Evolutionary conservation across 2,797 vertebrate species (phyloP).

Genomic region (Urosaurus nigricauda): DNA sequence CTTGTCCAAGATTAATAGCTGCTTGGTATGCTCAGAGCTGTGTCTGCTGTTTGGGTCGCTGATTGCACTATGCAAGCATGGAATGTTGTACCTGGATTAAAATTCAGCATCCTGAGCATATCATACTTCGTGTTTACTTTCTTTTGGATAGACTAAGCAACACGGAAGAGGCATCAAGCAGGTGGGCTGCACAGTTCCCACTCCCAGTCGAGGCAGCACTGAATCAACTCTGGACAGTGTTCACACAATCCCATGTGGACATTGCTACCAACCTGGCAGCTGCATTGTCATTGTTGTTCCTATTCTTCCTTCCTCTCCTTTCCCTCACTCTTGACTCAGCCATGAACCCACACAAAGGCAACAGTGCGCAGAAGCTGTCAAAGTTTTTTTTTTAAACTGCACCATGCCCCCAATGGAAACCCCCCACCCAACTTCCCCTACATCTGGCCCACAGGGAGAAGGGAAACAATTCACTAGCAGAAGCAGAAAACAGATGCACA

Average conservation of each 20-base stretch:
- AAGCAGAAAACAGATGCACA: no score
- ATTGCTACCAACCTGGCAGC: not conserved
- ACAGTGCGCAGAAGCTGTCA: no score
- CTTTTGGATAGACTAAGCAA: not conserved
- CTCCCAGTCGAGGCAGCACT: not conserved
- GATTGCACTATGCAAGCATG: not conserved
- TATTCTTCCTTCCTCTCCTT: no score
- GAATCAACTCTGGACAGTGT: not conserved
- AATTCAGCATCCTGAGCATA: conserved; percentile 6
- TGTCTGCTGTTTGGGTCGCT: not conserved
- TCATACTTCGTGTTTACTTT: not conserved
- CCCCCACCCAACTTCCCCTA: no score
- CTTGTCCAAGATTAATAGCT: conserved; percentile 28
- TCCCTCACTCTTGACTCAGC: no score
- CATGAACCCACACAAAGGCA: no score
- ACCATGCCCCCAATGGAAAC: no score
- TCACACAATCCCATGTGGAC: not conserved
- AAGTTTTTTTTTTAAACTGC: no score
- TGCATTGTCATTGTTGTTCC: no score
- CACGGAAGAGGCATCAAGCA: not conserved
- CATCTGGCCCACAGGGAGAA: no score
- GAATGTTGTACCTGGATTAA: not conserved
- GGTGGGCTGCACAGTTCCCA: no score
- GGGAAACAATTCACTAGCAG: no score
- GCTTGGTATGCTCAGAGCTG: conserved; percentile 23